phyloP scores from a whole-genome alignment of 2,113 vertebrate species.

The Ranitomeya variabilis region DNA sequence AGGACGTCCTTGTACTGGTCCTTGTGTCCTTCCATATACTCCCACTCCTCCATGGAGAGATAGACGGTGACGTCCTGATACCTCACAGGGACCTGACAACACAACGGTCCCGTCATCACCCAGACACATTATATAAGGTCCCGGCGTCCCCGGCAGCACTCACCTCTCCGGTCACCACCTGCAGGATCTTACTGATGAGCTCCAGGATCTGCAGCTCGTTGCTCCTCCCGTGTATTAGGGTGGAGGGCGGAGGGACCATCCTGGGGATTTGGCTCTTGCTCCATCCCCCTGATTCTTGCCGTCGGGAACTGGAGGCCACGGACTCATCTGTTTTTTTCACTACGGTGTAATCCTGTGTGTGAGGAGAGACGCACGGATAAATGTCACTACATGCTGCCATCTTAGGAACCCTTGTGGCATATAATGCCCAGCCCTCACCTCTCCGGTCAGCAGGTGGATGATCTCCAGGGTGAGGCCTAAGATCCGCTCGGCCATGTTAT shows the following conservation, averaged over 20 bases:
- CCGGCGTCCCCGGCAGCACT: neutral
- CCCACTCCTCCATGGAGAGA: constrained; percentile 22
- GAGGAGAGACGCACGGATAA: neutral
- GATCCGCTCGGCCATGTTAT: neutral
- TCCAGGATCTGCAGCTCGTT: neutral
- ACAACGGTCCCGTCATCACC: neutral
- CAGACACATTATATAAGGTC: neutral
- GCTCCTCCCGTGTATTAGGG: neutral
- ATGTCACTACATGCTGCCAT: neutral
- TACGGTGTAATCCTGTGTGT: neutral
- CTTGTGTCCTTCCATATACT: constrained; percentile 6
- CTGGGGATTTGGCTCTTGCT: neutral
- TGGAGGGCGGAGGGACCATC: neutral
- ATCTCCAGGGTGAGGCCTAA: neutral
- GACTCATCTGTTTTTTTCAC: neutral
- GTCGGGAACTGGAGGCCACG: neutral
- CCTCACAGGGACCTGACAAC: neutral
- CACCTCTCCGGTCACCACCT: neutral
- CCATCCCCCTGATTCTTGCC: neutral
- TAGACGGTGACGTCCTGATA: neutral
- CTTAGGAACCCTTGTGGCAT: neutral
- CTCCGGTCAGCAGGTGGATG: constrained; percentile 23
- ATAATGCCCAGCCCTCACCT: neutral
- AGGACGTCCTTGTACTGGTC: neutral
- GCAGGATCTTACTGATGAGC: neutral